Evolutionary conservation across 2,888 invertebrate genomes (phyloP), one percentile per base, ranked within the genome.

Genomic region (Tenthredo livida): DNA sequence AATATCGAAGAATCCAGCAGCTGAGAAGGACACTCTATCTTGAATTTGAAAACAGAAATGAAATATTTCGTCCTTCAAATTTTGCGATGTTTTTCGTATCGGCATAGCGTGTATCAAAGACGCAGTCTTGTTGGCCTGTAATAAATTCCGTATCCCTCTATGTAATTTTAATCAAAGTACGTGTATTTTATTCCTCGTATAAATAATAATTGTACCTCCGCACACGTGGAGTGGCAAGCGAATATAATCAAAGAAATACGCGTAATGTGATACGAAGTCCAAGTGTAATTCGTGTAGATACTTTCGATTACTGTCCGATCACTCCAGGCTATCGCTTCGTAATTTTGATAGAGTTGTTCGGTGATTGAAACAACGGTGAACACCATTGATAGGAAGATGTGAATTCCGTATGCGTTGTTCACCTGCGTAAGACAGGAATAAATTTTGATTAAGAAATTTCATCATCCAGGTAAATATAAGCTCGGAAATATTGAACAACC

Each of bases 1-100:
- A n/a, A 72, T 37, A n/a, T 72, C 40, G 40, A 72, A 72, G n/a
- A 40, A 72, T 72, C 72, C 72, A 72, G 37, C 72, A 40, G 72
- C 40, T n/a, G 40, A 17, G 72, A 72, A 72, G 7, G 7, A 72
- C n/a, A 43, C 5, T 29, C 9, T 17, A 1, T 75, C 10, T 7
- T 25, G 25, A 15, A 75, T 37, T 50, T 75, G 15, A 7, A 50
- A 50, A 0, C 29, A 75, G 75, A 43, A 43, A 33, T 73, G 73
- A 21, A 40, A 73, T 40, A 43, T 33, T 43, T 43, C 73, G 21
- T 73, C 73, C 7, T 73, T 21, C 3, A 9, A 73, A 37, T 73
- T 37, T 2, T 72, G 40, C 33, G 21, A 73, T 10, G 21, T 40
- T 73, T 43, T 73, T 40, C 6, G 7, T 21, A 43, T 43, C n/a